Base-by-base conservation (phyloP, 1,140 invertebrate species). In the Rhyzopertha dominica region DNA sequence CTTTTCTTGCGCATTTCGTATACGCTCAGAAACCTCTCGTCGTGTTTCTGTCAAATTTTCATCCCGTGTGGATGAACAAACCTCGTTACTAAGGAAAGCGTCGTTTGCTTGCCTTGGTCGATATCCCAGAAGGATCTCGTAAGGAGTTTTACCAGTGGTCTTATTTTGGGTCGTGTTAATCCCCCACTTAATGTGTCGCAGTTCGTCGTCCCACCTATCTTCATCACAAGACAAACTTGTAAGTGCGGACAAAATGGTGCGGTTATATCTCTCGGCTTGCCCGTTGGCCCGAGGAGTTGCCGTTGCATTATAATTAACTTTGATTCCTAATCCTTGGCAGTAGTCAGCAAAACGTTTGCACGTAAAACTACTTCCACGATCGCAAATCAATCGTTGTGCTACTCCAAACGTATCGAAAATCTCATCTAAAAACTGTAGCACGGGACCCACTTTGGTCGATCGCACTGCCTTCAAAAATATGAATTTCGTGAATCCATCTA, bases 231-330 rank as follows among this genome's bases (percentile, higher is more conserved):
- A 43, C 2, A 47, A 35, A 10, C 41, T 47, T 0, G 58, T 49
- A 5, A 67, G 43, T 0, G 61, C 36, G 19, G 47, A 49, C 5
- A 57, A 24, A 10, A 65, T 42, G 2, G 59, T 58, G 4, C 53
- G 22, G 44, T 65, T 56, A 14, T 54, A 49, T 2, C 63, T 20
- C 24, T 67, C 59, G 3, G 56, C 53, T 14, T 69, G 66, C 1
- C 66, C 64, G 39, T 66, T 67, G 17, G 56, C 49, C 17, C 63
- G 31, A 5, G 63, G 64, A 9, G 62, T 62, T 4, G 57, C 63
- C 0, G 59, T 58, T 0, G 65, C 49, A 18, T 61, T 60, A 47
- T 59, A 52, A 19, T 64, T 54, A 26, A 57, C 62, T 34, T 53
- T 47, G 36, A 61, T 49, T 35, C 47, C 28, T n/a, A 53, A 13